Base-by-base conservation (phyloP, 2,888 invertebrate genomes). In the Microplitis manilae region DNA sequence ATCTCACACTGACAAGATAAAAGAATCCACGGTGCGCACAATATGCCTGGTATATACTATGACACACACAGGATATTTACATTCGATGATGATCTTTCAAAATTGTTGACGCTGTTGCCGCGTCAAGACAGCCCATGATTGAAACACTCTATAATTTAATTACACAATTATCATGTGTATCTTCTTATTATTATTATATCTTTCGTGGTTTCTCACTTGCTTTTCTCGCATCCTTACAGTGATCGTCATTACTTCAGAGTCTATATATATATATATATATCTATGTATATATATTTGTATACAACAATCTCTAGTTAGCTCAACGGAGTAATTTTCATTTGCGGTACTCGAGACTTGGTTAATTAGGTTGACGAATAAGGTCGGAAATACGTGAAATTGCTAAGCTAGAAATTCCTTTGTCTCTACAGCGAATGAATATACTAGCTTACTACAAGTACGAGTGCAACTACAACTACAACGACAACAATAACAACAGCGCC, bases 341-440 rank as follows among this genome's bases (percentile, higher is more conserved):
- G 59, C 59, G 73, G 73, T 59, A 67, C 67, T 67, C 73, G 73
- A 73, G 73, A 73, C 73, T 73, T 50, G 60, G 65, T 73, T 73
- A 73, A 73, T 73, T 73, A 73, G 67, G 73, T 73, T 73, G 73
- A 73, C 73, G 73, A 73, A 73, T 67, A 73, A 73, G 67, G 67
- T 30, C 30, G 50, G 20, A 67, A 39, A 73, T 59, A 67, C 61
- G 50, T 73, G 65, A 73, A 73, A 73, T 73, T 73, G 65, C 38
- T 30, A 59, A 73, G 67, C 73, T 67, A 20, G 38, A 59, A 65
- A 30, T 65, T 30, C 73, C 73, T 67, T 73, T 73, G 67, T 73
- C 15, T 65, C 41, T 30, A 50, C 13, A 40, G 20, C 20, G 59
- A 73, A 73, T 73, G 65, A 73, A 73, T 73, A 50, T 59, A 30